These are phyloP conservation scores for Daubentonia madagascariensis DNA, from an alignment of 2,113 vertebrate species.

Conservation along the genomic window DNA sequence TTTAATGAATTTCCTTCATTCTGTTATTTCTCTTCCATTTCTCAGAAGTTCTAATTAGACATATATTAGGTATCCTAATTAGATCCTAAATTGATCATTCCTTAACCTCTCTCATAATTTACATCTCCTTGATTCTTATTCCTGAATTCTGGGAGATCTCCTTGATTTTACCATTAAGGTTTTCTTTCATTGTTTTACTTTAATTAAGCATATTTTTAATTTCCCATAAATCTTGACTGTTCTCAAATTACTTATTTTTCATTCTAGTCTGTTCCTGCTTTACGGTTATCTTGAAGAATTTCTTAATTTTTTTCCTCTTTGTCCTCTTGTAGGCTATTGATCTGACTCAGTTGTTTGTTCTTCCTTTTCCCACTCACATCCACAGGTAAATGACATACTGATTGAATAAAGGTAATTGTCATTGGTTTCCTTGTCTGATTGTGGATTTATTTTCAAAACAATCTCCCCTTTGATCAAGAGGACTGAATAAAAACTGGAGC, in stretches of 20 bases:
- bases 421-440: not conserved
- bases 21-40: not conserved
- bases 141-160: not conserved
- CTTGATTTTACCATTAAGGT: not conserved
- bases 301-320: not conserved
- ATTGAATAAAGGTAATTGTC: not conserved
- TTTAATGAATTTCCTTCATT: not conserved
- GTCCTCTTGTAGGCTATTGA: not conserved
- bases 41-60: not conserved
- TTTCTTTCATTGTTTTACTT: not conserved
- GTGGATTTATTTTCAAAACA: not conserved
- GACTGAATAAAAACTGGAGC: not conserved
- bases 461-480: not conserved
- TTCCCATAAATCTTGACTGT: not conserved
- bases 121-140: not conserved
- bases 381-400: not conserved
- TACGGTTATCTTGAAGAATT: not conserved
- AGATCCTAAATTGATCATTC: not conserved
- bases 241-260: not conserved
- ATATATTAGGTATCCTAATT: not conserved
- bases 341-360: not conserved
- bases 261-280: not conserved
- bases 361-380: not conserved
- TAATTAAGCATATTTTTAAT: not conserved
- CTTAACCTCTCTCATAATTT: not conserved